A percentile compares a stretch with the other conserved stretches of the same genome.
These are phyloP conservation scores for Xyliphius kryptos DNA, from an alignment of 2,113 vertebrate genomes.

Conservation along the genomic window DNA sequence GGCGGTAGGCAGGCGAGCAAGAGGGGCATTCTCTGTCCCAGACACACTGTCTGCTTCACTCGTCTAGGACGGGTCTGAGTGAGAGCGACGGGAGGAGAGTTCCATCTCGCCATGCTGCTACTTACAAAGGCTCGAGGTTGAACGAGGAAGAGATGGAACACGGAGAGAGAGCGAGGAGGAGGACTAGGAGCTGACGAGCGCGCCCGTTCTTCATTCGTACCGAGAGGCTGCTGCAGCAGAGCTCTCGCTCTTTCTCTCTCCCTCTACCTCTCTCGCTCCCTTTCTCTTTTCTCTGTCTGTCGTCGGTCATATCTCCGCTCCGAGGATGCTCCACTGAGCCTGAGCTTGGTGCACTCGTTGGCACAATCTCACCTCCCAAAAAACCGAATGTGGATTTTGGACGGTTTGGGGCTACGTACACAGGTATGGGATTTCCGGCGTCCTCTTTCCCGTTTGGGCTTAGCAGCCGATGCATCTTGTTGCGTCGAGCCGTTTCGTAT, in stretches of 20 bases:
- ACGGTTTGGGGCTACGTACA: too few species aligned
- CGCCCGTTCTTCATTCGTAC: slow-evolving; percentile 2
- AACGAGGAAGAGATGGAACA: slow-evolving; percentile 26
- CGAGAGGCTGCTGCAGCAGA: slow-evolving; percentile 4
- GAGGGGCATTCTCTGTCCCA: slow-evolving; percentile 24
- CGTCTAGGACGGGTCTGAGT: slow-evolving; percentile 1
- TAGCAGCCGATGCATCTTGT: neutral
- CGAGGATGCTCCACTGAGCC: slow-evolving; percentile 23
- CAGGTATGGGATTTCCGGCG: too few species aligned
- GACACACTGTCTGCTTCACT: slow-evolving; percentile 27
- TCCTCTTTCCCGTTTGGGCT: neutral
- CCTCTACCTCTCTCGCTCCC: slow-evolving; percentile 1
- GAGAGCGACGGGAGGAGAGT: neutral
- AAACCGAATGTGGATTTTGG: too few species aligned
- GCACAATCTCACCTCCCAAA: too few species aligned
- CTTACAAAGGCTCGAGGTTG: slow-evolving; percentile 23
- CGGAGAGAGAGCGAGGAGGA: slow-evolving; percentile 8
- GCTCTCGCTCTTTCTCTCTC: slow-evolving; percentile 10
- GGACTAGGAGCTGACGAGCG: slow-evolving; percentile 12
- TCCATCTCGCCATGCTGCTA: slow-evolving; percentile 8
- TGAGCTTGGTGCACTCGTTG: neutral
- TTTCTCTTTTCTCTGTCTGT: neutral
- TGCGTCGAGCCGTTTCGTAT: neutral
- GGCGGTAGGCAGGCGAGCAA: neutral
- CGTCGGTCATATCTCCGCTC: too few species aligned